Base-by-base conservation (phyloP, 2,888 invertebrate species). In the Mesoligia furuncula region DNA sequence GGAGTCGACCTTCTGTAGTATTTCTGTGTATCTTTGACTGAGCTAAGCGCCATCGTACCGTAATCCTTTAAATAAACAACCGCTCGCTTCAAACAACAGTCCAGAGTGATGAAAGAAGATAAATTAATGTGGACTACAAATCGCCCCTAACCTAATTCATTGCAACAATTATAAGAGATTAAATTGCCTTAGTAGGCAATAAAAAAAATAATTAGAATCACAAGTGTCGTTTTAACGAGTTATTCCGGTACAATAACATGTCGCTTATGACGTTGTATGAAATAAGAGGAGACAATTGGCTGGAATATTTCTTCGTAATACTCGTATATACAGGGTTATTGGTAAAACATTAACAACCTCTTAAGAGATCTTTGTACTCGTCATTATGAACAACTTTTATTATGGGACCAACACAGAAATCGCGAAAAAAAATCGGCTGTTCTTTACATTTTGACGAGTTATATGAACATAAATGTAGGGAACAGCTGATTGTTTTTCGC, bases 21-120 rank as follows among this genome's bases (percentile, higher is more conserved):
- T 61, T 8, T 17, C 31, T 9, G 31, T 61, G 3, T 61, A 57
- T 9, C 31, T 51, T 24, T 36, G 71, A 39, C 51, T 20, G n/a
- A 72, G 54, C 64, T 75, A 66, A 88, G 59, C 81, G 75, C 70
- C 76, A 68, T 75, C 68, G 65, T 54, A 66, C 69, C 72, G 80
- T 89, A 87, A 89, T 80, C 80, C 80, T 65, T 73, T 73, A 74
- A 59, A 85, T 86, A 89, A 87, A 77, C 73, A 77, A 57, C 61
- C 64, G 24, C 61, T 36, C 54, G 66, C 66, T 76, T 87, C 72
- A 54, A 75, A 75, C 73, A 84, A 84, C 82, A 67, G 39, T 15
- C 48, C 36, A 27, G 65, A 68, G 69, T 71, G 77, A 81, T 87
- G 77, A 87, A 82, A 87, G 67, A 76, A 85, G 39, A 76, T 77